Base-by-base conservation (phyloP, 2,797 vertebrate genomes). In the Chelonia mydas region DNA sequence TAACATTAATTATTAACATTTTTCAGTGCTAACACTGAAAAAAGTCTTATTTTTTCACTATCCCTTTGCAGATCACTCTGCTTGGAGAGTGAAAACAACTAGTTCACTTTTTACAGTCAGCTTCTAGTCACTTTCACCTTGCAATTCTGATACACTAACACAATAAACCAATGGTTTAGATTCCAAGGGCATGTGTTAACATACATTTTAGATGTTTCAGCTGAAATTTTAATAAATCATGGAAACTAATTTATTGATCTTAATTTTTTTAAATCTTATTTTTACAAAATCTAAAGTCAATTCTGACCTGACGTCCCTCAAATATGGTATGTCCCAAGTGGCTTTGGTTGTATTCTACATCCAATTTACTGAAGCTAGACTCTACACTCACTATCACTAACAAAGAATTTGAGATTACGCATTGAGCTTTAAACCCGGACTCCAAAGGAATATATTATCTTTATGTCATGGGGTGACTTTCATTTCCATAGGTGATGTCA, bases 381-480 rank as follows among this genome's bases (percentile, higher is more conserved):
- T 80, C 72, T 51, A 68, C 28, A 92, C 85, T 77, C 72, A 54
- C 50, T 90, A 37, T 83, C 94, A 88, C 55, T 89, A 91, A 94
- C 16, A 77, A 2, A 57, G 37, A 84, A 74, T 41, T 25, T 65
- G 80, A 86, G 85, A 49, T 76, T 61, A 95, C 84, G 28, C 37
- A 12, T 27, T 21, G 31, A 79, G 7, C 49, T 41, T 55, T 96
- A 93, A 93, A 89, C 50, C 65, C 89, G 55, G 6, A 80, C 90
- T 96, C 84, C 87, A 86, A 85, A 90, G 72, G 6, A 94, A 76
- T 11, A 57, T 65, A 76, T 59, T 61, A 47, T 85, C 90, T 33
- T 54, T 15, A 1, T 77, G 27, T 91, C 84, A 78, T 51, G 33
- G 23, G 27, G 3, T 89, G 74, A 89, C 83, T 21, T 94, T 59